Evolutionary conservation across 37 sponge, comb jelly and placozoan species (phyloP).

Genomic region (Cliona cf. orientalis): DNA sequence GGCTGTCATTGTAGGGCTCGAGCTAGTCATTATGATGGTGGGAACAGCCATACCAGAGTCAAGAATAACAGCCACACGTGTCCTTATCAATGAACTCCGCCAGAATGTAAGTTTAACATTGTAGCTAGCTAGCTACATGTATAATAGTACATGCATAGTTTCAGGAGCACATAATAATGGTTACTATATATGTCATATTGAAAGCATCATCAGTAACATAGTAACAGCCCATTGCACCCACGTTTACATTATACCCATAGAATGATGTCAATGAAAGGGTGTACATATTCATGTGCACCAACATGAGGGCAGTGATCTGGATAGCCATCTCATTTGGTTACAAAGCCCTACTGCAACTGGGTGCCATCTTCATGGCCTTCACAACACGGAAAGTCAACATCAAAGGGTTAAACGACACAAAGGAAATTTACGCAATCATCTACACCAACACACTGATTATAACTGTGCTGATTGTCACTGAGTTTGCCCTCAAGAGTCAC

Average conservation of each 20-base stretch:
- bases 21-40: not conserved
- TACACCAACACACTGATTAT: slow-evolving; percentile 34
- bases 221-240: not conserved
- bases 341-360: slow-evolving; percentile 34
- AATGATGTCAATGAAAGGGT: not conserved
- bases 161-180: not conserved
- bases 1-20: not conserved
- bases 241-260: not conserved
- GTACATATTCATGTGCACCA: slow-evolving; percentile 3
- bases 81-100: not conserved
- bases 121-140: not conserved
- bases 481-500: not conserved
- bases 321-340: slow-evolving; percentile 26
- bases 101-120: not conserved
- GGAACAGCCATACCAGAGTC: slow-evolving; percentile 6
- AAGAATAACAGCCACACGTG: not conserved
- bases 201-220: too few species aligned
- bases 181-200: not conserved
- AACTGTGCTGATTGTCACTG: slow-evolving; percentile 3
- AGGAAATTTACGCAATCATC: slow-evolving; percentile 25
- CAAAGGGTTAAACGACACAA: slow-evolving; percentile 36
- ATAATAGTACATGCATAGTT: not conserved
- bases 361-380: slow-evolving; percentile 29
- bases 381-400: slow-evolving; percentile 29
- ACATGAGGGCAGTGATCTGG: not conserved